phyloP scores from a whole-genome alignment of 64 coral and sea anemone genomes.

The Acropora tenuis region DNA sequence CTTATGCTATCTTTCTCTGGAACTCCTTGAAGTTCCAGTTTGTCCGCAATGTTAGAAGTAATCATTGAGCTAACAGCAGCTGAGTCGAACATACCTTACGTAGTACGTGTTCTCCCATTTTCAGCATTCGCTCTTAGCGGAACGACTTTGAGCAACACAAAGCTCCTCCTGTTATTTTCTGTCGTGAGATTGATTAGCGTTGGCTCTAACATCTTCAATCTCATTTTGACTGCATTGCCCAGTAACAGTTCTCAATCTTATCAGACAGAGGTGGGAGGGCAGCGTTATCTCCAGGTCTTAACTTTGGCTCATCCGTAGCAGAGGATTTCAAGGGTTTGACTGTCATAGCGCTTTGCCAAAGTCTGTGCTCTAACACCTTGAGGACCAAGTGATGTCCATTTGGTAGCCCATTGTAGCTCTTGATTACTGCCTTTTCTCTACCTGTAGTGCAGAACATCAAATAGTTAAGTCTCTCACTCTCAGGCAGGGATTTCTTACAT shows the following conservation, averaged over 20 bases:
- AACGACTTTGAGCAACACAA: no score
- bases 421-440: slow-evolving; percentile 39
- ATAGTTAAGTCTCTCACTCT: slow-evolving; percentile 58
- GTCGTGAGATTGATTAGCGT: no score
- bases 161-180: no score
- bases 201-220: background rate
- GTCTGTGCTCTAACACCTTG: background rate
- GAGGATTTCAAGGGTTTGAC: no score
- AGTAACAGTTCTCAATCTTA: slow-evolving; percentile 62
- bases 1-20: slow-evolving; percentile 40
- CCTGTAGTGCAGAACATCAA: slow-evolving; percentile 49
- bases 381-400: slow-evolving; percentile 55
- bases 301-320: no score
- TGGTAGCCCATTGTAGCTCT: slow-evolving; percentile 58
- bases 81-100: background rate
- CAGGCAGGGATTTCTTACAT: slow-evolving; percentile 40
- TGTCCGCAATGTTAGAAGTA: slow-evolving; percentile 47
- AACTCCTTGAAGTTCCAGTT: no score
- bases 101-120: no score
- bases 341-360: no score
- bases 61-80: slow-evolving; percentile 74
- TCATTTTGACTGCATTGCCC: slow-evolving; percentile 32
- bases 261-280: slow-evolving; percentile 57
- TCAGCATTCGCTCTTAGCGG: no score
- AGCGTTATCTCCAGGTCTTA: slow-evolving; percentile 26